Evolutionary conservation across 1,140 invertebrate genomes (phyloP), one percentile per base, ranked within the genome.

Genomic region (Pectinophora gossypiella): DNA sequence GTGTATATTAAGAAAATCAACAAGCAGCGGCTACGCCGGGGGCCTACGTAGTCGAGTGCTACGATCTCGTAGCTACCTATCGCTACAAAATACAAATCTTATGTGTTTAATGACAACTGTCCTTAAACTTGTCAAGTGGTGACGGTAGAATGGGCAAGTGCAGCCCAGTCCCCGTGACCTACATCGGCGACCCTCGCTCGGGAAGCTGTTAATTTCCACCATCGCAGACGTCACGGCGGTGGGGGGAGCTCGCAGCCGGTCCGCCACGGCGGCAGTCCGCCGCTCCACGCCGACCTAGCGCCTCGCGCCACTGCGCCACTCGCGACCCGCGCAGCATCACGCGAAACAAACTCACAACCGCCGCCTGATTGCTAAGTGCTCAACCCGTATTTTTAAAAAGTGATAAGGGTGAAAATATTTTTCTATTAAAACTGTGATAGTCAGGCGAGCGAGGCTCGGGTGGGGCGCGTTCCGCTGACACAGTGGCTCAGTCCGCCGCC

Each of bases 191-290:
- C 82, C 82, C 82, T 86, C 77, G 81, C 69, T 74, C 78, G 78
- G 78, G 82, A 85, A 85, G 82, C 82, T 85, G 80, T 77, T 85
- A 85, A 85, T 84, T 82, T 82, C 75, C 78, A 85, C 69, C 82
- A 79, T 78, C 72, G 65, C 60, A 58, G 57, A 78, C 79, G 77
- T 78, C 77, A 82, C 73, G 48, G 65, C 62, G 72, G 74, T 69
- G 68, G 66, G 59, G 51, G 65, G 62, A 62, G 43, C 32, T 27
- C 19, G 51, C 50, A 18, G 23, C 44, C 45, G 20, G 51, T 38
- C 40, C 22, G 21, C 9, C 9, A 15, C 2, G 56, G 32, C 54
- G 64, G 68, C 48, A 70, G 72, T 62, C 75, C 68, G 72, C n/a
- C n/a, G n/a, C 73, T 66, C 65, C 69, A 68, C 73, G 61, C 62